phyloP scores from a whole-genome alignment of 2,113 vertebrate species.

The Microcebus tavaratra region DNA sequence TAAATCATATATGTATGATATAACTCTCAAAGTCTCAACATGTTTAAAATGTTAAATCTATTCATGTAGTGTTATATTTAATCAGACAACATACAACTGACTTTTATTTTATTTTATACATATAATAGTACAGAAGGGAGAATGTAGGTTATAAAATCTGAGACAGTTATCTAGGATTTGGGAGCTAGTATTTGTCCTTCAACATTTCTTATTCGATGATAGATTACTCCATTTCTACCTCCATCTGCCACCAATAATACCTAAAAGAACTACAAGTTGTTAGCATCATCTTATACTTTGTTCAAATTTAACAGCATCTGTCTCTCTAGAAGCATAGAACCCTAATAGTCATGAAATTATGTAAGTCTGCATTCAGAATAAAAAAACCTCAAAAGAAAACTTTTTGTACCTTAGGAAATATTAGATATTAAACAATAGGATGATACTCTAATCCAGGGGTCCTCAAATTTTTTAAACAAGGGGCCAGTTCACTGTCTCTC shows the following conservation, averaged over 20 bases:
- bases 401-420: neutral
- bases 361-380: neutral
- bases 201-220: neutral
- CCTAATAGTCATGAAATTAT: neutral
- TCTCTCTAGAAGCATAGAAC: neutral
- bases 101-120: neutral
- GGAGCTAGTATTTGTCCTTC: neutral
- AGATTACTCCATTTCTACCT: accelerated
- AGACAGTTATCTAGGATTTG: neutral
- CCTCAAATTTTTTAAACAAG: too few species aligned
- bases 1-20: too few species aligned
- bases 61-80: neutral
- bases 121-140: neutral
- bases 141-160: neutral
- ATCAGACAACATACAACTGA: neutral
- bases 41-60: neutral
- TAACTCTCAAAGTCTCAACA: neutral
- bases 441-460: neutral
- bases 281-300: neutral
- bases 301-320: neutral
- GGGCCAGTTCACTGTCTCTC: too few species aligned
- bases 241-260: neutral
- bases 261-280: neutral
- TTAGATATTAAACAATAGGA: neutral
- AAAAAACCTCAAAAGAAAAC: neutral